Conservation (phyloP, 2,113 vertebrate genomes). For the Pomatorhinus ruficollis region DNA sequence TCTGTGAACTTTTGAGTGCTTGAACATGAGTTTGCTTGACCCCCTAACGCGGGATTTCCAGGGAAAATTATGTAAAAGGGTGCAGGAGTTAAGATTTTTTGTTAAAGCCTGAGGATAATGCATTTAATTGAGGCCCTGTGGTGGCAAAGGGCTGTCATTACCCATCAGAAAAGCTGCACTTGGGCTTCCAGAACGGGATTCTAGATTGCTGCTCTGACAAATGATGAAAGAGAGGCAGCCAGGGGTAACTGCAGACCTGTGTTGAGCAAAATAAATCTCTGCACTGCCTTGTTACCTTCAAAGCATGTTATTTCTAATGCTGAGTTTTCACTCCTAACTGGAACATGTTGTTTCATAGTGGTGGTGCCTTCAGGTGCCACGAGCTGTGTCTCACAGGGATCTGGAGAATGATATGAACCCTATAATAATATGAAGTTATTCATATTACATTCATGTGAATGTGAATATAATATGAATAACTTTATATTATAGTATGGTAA, state of each 20-base stretch:
- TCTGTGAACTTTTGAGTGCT: background rate
- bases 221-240: background rate
- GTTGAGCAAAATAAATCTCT: background rate
- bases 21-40: background rate
- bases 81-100: background rate
- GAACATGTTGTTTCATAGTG: background rate
- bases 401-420: background rate
- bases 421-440: background rate
- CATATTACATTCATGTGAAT: background rate
- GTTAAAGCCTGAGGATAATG: background rate
- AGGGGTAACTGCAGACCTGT: background rate
- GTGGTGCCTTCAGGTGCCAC: background rate
- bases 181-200: background rate
- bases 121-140: background rate
- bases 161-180: background rate
- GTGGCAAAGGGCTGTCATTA: background rate
- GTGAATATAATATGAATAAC: background rate
- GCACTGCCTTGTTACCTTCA: background rate
- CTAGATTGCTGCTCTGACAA: background rate
- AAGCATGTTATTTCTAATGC: background rate
- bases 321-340: background rate
- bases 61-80: background rate
- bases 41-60: accelerated
- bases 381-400: background rate
- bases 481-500: background rate